Evolutionary conservation across 2,113 vertebrate species (phyloP).

Genomic region (Anhinga anhinga): DNA sequence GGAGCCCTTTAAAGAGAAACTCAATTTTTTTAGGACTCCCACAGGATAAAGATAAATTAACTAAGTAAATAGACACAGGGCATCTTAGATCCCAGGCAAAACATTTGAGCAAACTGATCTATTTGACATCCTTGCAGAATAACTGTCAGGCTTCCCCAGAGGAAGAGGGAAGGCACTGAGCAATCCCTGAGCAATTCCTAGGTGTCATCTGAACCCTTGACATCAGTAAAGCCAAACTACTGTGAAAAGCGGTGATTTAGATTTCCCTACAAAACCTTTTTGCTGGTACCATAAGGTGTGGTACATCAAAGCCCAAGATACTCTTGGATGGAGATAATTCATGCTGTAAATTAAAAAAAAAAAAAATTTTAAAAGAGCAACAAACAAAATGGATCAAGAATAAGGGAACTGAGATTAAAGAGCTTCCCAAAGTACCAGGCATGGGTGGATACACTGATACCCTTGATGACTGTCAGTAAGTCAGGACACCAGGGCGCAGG

Average conservation of each 20-base stretch:
- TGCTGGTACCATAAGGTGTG: background rate
- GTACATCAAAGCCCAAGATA: background rate
- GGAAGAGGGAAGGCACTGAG: background rate
- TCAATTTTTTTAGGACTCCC: background rate
- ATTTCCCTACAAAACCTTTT: background rate
- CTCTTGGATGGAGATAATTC: background rate
- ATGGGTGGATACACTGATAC: background rate
- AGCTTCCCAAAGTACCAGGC: background rate
- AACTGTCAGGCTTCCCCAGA: background rate
- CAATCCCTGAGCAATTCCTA: background rate
- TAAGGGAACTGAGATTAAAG: background rate
- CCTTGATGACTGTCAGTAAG: background rate
- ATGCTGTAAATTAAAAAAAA: background rate
- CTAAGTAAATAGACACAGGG: background rate
- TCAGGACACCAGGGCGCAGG: background rate
- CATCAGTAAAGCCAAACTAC: background rate
- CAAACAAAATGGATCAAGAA: background rate
- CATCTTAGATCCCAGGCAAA: background rate
- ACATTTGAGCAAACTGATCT: background rate
- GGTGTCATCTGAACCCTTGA: background rate
- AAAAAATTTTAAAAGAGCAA: background rate
- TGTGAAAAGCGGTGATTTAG: background rate
- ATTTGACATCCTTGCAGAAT: background rate
- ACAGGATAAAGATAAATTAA: background rate
- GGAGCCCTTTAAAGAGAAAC: background rate